Evolutionary conservation across 2,888 invertebrate species (phyloP).

Genomic region (Plemyria rubiginata): DNA sequence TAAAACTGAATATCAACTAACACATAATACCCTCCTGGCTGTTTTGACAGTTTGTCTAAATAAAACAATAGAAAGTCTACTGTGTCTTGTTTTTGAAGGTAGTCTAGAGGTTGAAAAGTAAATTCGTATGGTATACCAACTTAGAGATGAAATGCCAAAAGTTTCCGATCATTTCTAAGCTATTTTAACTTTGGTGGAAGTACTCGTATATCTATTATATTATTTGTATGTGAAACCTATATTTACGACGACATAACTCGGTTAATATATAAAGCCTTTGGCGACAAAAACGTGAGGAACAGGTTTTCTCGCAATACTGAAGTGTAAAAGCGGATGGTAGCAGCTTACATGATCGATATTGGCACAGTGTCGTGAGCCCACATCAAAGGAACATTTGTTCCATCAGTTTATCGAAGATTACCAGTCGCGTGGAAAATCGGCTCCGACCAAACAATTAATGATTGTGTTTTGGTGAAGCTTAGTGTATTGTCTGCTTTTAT

Average conservation of each 20-base stretch:
- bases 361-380: slow-evolving; percentile 16
- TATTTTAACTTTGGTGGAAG: background rate
- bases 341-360: slow-evolving; percentile 17
- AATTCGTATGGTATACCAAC: background rate
- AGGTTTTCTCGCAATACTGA: background rate
- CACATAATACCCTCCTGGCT: background rate
- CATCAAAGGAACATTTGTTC: slow-evolving; percentile 14
- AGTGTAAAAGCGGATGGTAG: slow-evolving; percentile 3
- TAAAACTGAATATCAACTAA: background rate
- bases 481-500: background rate
- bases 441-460: slow-evolving; percentile 43
- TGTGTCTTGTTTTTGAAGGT: background rate
- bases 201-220: too few species aligned
- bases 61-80: background rate
- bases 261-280: too few species aligned
- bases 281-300: background rate
- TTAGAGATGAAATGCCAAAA: too few species aligned
- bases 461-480: slow-evolving; percentile 30
- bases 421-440: slow-evolving; percentile 44
- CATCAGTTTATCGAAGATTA: slow-evolving; percentile 35
- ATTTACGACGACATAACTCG: too few species aligned
- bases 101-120: background rate
- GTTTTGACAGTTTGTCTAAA: background rate
- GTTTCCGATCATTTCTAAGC: too few species aligned
- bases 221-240: too few species aligned